Evolutionary conservation across 2,113 vertebrate genomes (phyloP).

Genomic region (Phasianus colchicus): DNA sequence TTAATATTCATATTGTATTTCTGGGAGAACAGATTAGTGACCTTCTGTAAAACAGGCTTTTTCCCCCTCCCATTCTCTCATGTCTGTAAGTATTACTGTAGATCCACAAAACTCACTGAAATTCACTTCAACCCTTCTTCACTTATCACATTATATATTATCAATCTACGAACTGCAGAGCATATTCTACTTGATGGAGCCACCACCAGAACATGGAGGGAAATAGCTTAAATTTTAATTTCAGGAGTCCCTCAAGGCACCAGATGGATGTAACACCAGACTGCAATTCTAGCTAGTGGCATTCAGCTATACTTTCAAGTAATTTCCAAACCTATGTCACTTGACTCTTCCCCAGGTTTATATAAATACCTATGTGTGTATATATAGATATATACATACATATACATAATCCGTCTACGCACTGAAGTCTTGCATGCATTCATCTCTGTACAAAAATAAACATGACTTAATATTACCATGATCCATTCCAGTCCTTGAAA

Average conservation of each 20-base stretch:
- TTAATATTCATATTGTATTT: neutral
- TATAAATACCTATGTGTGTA: neutral
- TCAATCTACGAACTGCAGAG: neutral
- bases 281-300: neutral
- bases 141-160: neutral
- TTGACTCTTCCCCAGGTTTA: neutral
- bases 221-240: slow-evolving; percentile 3
- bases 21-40: neutral
- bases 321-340: slow-evolving; percentile 8
- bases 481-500: slow-evolving; percentile 47
- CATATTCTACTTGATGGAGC: neutral
- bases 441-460: slow-evolving; percentile 38
- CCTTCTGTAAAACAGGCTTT: neutral
- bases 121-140: neutral
- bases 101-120: neutral
- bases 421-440: neutral
- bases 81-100: neutral
- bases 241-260: neutral
- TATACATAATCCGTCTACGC: neutral
- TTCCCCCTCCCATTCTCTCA: neutral
- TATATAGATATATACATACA: neutral
- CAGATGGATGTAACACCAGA: slow-evolving; percentile 20
- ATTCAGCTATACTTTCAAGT: slow-evolving; percentile 24
- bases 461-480: neutral
- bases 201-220: neutral